phyloP scores from a whole-genome alignment of 2,797 vertebrate species.

The Balearica regulorum region DNA sequence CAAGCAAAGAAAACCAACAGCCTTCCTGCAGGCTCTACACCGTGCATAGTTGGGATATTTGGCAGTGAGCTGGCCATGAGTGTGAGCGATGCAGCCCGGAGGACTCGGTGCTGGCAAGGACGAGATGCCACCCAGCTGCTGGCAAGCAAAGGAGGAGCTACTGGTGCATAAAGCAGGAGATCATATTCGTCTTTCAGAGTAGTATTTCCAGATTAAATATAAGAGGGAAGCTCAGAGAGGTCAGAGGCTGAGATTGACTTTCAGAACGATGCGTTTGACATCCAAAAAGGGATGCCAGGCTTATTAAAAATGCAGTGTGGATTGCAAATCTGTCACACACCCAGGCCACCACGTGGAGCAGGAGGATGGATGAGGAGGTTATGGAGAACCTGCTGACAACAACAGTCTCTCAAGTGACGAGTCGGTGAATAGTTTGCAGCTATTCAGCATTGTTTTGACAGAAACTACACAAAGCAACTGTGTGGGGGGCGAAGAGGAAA shows the following conservation, averaged over 20 bases:
- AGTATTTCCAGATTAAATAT: conserved; percentile 62
- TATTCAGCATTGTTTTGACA: conserved; percentile 32
- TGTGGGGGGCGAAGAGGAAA: background rate
- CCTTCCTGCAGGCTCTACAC: background rate
- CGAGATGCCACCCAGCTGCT: background rate
- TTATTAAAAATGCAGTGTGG: conserved; percentile 59
- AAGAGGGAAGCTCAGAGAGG: conserved; percentile 49
- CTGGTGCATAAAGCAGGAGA: background rate
- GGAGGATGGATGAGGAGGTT: background rate
- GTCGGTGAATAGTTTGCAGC: background rate
- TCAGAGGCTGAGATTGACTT: conserved; percentile 55
- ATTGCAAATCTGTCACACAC: conserved; percentile 58
- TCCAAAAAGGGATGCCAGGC: conserved; percentile 10
- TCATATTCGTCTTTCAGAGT: conserved; percentile 34
- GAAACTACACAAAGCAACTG: background rate
- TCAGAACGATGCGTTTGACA: background rate
- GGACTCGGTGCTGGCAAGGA: background rate
- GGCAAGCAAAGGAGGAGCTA: background rate
- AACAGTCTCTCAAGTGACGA: conserved; percentile 7
- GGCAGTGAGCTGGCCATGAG: background rate
- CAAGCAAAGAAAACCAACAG: background rate
- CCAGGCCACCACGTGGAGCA: background rate
- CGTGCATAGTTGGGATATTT: accelerated
- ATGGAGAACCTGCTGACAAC: conserved; percentile 59
- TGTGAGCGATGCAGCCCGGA: accelerated